phyloP scores from a whole-genome alignment of 92 coral and sea anemone species.

The Desmophyllum pertusum region DNA sequence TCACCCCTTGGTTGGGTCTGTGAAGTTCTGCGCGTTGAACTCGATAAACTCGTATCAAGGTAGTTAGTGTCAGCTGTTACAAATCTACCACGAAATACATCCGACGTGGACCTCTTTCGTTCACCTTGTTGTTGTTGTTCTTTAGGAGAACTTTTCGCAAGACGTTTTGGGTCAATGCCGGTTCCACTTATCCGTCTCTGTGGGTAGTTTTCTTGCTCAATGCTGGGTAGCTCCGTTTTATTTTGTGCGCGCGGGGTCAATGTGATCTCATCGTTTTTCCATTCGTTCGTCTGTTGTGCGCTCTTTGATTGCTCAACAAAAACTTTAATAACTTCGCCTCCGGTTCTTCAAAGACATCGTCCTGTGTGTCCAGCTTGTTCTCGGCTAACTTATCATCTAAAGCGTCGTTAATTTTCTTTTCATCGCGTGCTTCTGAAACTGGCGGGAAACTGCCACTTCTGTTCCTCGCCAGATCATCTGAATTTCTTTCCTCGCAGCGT shows the following conservation, averaged over 20 bases:
- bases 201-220: background rate
- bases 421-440: background rate
- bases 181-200: background rate
- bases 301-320: background rate
- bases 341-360: background rate
- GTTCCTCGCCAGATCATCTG: slow-evolving; percentile 25
- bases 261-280: background rate
- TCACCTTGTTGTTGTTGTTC: slow-evolving; percentile 1
- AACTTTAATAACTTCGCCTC: background rate
- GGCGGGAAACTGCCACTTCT: slow-evolving; percentile 38
- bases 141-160: background rate
- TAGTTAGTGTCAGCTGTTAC: background rate
- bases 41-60: background rate
- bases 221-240: background rate
- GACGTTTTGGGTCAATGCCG: background rate
- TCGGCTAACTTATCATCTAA: background rate
- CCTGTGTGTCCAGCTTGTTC: background rate
- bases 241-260: background rate
- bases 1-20: slow-evolving; percentile 1
- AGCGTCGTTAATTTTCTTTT: background rate
- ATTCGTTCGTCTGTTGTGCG: background rate
- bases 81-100: slow-evolving; percentile 22
- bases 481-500: background rate
- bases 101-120: background rate
- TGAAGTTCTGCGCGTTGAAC: slow-evolving; percentile 14